Conservation (phyloP, 2,797 vertebrate species). For the Melanotaenia pygmaea region DNA sequence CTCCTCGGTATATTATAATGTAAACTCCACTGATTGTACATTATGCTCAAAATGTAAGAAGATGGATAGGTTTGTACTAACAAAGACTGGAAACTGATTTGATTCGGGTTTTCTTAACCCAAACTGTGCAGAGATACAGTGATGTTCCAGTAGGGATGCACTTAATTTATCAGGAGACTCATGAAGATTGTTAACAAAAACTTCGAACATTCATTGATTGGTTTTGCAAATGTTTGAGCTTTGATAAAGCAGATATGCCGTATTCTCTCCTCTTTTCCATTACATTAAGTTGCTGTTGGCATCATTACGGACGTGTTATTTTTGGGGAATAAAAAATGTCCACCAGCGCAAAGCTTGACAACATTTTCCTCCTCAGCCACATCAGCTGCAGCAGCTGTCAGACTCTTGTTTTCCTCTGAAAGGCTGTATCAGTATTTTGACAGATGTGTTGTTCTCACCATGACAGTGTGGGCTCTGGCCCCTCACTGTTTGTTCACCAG, state of each 20-base stretch:
- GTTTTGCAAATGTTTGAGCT: not conserved
- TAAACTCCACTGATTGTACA: not conserved
- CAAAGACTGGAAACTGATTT: too few species aligned
- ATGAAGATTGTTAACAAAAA: not conserved
- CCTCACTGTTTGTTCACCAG: conserved; percentile 23
- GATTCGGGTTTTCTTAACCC: too few species aligned
- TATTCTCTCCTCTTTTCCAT: not conserved
- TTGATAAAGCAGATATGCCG: not conserved
- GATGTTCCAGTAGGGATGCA: not conserved
- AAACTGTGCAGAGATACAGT: too few species aligned
- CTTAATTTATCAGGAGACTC: not conserved
- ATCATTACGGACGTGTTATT: conserved; percentile 8
- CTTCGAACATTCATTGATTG: too few species aligned
- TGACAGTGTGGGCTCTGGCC: conserved; percentile 38
- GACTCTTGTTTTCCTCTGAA: conserved; percentile 49
- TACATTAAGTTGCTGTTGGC: not conserved
- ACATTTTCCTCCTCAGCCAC: conserved; percentile 36
- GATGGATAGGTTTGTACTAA: too few species aligned
- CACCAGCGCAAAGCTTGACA: conserved; percentile 16
- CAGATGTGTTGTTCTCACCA: conserved; percentile 67
- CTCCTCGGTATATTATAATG: not conserved
- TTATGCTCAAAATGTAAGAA: not conserved
- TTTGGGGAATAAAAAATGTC: conserved; percentile 32
- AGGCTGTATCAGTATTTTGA: conserved; percentile 67
- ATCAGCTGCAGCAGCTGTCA: conserved; percentile 58